Conservation (phyloP, 1,140 invertebrate genomes). For the Zaprionus ghesquierei region DNA sequence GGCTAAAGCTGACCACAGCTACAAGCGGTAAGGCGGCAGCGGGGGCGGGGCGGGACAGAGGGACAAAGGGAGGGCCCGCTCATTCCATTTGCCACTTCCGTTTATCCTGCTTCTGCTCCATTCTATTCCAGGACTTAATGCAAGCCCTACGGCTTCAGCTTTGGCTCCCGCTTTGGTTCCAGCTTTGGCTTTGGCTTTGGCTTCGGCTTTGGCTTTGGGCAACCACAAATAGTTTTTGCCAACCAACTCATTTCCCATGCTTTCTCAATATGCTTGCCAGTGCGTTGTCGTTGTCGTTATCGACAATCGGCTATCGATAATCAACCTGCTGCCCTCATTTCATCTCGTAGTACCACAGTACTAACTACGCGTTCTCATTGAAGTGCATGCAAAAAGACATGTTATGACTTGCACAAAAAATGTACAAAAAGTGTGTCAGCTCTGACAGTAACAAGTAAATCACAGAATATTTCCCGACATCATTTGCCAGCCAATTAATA, state of each 20-base stretch:
- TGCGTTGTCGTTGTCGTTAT: not conserved
- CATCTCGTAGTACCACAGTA: not conserved
- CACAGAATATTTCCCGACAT: not conserved
- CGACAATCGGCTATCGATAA: not conserved
- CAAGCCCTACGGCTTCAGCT: not conserved
- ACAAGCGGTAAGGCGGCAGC: not conserved
- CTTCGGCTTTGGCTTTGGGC: not conserved
- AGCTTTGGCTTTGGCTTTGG: not conserved
- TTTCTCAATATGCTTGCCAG: not conserved
- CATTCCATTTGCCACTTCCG: not conserved
- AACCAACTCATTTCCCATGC: not conserved
- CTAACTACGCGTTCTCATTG: not conserved
- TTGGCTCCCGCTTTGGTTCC: not conserved
- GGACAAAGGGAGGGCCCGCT: not conserved
- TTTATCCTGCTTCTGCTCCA: not conserved
- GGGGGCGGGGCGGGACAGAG: too few relatives aligned
- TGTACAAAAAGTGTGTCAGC: not conserved
- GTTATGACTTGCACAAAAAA: not conserved
- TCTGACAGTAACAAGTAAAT: not conserved
- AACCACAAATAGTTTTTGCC: not conserved
- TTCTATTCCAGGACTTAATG: not conserved
- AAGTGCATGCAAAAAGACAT: not conserved
- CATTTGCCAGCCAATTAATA: too few relatives aligned
- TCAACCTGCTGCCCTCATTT: not conserved
- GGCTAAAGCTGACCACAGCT: constrained; percentile 4